phyloP scores from a whole-genome alignment of 1,140 invertebrate genomes.

The Protaetia brevitarsis region DNA sequence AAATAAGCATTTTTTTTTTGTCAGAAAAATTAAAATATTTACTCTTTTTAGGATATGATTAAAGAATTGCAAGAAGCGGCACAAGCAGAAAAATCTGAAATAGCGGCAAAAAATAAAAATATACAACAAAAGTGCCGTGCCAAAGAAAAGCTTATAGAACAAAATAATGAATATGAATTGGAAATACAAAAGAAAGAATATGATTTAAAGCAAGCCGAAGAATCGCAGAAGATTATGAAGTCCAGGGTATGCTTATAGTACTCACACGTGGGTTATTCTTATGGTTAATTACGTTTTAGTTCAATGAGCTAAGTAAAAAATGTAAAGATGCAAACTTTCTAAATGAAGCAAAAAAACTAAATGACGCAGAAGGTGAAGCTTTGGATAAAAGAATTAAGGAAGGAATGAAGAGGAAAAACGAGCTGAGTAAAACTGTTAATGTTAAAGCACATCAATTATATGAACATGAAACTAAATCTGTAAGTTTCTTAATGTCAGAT shows the following conservation, averaged over 20 bases:
- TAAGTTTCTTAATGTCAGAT: conserved; percentile 37
- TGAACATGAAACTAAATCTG: conserved; percentile 82
- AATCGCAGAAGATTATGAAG: conserved; percentile 50
- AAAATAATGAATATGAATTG: conserved; percentile 64
- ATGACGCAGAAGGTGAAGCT: conserved; percentile 43
- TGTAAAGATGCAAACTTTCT: conserved; percentile 23
- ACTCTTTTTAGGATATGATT: conserved; percentile 45
- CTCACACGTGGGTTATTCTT: background rate
- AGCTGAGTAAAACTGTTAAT: conserved; percentile 78
- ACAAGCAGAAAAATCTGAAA: conserved; percentile 70
- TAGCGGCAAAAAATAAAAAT: conserved; percentile 74
- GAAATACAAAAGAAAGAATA: conserved; percentile 78
- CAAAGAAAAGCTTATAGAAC: conserved; percentile 68
- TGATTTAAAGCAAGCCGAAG: conserved; percentile 60
- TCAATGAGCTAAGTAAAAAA: conserved; percentile 37
- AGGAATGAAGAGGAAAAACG: conserved; percentile 66
- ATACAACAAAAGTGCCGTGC: conserved; percentile 60
- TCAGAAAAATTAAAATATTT: background rate
- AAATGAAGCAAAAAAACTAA: conserved; percentile 32
- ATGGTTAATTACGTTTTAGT: conserved; percentile 25
- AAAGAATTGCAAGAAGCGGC: conserved; percentile 59
- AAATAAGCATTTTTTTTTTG: background rate
- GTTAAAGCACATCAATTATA: conserved; percentile 82
- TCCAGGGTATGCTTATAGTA: conserved; percentile 43
- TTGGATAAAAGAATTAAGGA: conserved; percentile 58